Base-by-base conservation (phyloP, 2,888 invertebrate genomes). In the Fragum whitleyi region DNA sequence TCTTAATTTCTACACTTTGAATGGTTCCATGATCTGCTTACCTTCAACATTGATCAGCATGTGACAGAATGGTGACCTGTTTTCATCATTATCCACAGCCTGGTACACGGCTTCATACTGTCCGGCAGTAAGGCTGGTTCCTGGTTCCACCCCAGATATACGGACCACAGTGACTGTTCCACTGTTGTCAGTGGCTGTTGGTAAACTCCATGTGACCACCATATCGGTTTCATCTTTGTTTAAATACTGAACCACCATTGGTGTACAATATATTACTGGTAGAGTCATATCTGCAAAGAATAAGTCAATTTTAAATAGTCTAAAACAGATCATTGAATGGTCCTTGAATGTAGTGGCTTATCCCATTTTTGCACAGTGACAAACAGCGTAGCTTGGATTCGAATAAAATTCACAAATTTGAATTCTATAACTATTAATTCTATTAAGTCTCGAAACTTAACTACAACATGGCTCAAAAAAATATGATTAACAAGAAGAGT, bases 11-110 rank as follows among this genome's bases (percentile, higher is more conserved):
- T n/a, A n/a, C n/a, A n/a, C n/a, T n/a, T n/a, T n/a, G n/a, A n/a
- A n/a, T 39, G 39, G 39, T 39, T 39, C 39, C 39, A 39, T 14
- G 7, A 39, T 39, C n/a, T 39, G 1, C 23, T 62, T 81, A 85
- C 85, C 85, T 74, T 77, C 70, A 26, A 81, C 80, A 70, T 85
- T 82, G 36, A 85, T 77, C 19, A 75, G 55, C 16, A 79, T 59
- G 21, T 53, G 51, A 62, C 85, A 85, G 2, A 53, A 14, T 7
- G 77, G 77, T 21, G 84, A 79, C 51, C 65, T n/a, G 57, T 79
- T 85, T 2, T 72, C 79, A 23, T 61, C 47, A 9, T 39, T 51
- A 65, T 85, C 85, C 19, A 29, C 26, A 7, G 79, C 79, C 21
- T 53, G 42, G 42, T 82, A 85, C 6, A 28, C 26, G 3, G 68